phyloP scores from a whole-genome alignment of 2,113 vertebrate genomes.

The Cygnus buccinator region DNA sequence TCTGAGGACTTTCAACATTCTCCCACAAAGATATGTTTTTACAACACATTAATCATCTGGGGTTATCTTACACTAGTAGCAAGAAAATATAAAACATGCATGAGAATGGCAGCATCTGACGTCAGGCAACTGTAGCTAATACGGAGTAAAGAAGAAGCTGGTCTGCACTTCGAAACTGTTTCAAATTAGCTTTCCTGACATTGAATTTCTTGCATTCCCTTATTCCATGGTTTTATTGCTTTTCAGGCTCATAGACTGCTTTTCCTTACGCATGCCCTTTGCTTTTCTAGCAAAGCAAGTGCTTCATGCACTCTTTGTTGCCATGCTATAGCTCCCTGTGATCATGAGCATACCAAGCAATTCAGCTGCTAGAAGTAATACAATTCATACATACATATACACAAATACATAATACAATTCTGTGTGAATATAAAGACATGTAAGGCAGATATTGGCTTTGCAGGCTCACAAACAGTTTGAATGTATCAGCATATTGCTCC shows the following conservation, averaged over 20 bases:
- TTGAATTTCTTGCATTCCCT: neutral
- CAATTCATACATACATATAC: too few species aligned
- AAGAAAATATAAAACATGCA: neutral
- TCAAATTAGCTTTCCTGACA: neutral
- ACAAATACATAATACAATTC: neutral
- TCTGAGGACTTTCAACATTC: neutral
- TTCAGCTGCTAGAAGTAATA: neutral
- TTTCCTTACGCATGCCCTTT: neutral
- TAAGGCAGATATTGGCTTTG: neutral
- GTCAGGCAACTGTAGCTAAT: neutral
- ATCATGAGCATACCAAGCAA: neutral
- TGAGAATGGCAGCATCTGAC: neutral
- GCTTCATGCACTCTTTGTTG: neutral
- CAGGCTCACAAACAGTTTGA: neutral
- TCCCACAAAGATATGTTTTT: neutral
- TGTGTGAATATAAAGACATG: neutral
- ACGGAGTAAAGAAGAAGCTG: neutral
- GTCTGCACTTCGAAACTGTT: neutral
- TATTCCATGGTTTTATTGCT: neutral
- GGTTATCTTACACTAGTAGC: neutral
- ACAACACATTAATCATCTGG: neutral
- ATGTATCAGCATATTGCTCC: neutral
- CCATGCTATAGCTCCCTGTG: neutral
- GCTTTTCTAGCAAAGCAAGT: neutral
- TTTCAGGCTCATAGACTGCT: neutral